A percentile compares a stretch with the other conserved stretches of the same genome.
These are phyloP conservation scores for Sceloporus tristichus DNA, from an alignment of 2,113 vertebrate genomes.

Conservation along the genomic window DNA sequence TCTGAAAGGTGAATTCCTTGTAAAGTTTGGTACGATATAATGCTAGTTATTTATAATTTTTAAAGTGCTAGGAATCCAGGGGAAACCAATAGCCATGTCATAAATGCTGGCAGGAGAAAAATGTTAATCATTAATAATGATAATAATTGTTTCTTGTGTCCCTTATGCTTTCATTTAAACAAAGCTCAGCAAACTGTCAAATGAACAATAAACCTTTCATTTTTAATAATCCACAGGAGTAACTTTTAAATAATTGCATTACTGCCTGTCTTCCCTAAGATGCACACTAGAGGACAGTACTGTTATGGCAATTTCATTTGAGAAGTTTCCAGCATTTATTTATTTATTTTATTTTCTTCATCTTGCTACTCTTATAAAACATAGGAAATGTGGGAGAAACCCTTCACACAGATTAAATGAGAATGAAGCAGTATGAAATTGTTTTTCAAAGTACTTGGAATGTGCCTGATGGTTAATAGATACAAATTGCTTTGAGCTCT, in stretches of 20 bases:
- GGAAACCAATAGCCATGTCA: neutral
- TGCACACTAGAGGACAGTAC: conserved; percentile 81
- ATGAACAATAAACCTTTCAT: conserved; percentile 48
- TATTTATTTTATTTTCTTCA: conserved; percentile 26
- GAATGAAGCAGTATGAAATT: conserved; percentile 61
- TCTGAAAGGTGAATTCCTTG: neutral
- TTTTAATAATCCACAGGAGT: conserved; percentile 39
- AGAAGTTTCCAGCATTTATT: neutral
- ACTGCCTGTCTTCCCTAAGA: conserved; percentile 32
- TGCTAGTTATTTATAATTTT: neutral
- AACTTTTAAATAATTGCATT: neutral
- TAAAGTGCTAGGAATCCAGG: conserved; percentile 9
- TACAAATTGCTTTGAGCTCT: conserved; percentile 55
- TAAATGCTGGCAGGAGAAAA: conserved; percentile 8
- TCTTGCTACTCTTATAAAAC: conserved; percentile 40
- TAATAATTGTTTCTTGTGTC: conserved; percentile 9
- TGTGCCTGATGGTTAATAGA: conserved; percentile 67
- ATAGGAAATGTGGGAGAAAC: conserved; percentile 14
- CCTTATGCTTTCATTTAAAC: conserved; percentile 47
- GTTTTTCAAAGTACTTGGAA: conserved; percentile 64
- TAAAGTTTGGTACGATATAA: neutral
- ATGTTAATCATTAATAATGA: neutral
- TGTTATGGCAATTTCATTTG: conserved; percentile 66
- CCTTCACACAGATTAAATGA: conserved; percentile 64
- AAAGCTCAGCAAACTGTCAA: conserved; percentile 60